These are phyloP conservation scores for Drosophila putrida DNA, from an alignment of 2,888 invertebrate genomes.

Conservation along the genomic window DNA sequence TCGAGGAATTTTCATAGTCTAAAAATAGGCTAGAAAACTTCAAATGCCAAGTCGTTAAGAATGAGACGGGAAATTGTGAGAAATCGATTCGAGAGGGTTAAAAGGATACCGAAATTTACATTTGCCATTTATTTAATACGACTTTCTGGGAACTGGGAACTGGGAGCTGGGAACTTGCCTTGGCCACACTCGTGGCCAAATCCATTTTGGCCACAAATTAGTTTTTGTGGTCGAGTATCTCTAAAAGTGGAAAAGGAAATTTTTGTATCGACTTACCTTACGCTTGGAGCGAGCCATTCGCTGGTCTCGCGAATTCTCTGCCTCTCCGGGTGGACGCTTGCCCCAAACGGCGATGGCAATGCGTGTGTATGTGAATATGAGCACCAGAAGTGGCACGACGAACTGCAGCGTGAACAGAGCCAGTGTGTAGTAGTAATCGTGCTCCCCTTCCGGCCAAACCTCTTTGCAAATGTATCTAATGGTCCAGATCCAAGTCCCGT, in stretches of 20 bases:
- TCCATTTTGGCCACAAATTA: slow-evolving; percentile 61
- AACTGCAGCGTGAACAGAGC: slow-evolving; percentile 93
- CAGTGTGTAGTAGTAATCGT: slow-evolving; percentile 91
- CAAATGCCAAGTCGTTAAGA: slow-evolving; percentile 1
- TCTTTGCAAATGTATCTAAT: slow-evolving; percentile 90
- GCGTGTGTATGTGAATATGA: slow-evolving; percentile 93
- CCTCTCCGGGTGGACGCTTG: slow-evolving; percentile 94
- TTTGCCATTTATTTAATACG: slow-evolving; percentile 46
- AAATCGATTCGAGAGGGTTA: background rate
- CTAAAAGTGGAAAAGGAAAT: slow-evolving; percentile 10
- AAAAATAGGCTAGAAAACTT: slow-evolving; percentile 21
- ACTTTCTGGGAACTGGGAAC: slow-evolving; percentile 14
- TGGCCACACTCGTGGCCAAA: slow-evolving; percentile 40
- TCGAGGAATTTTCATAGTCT: slow-evolving; percentile 13
- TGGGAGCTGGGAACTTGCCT: too few relatives aligned
- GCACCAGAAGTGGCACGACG: slow-evolving; percentile 91
- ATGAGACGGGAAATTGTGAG: too few relatives aligned
- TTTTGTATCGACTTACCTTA: slow-evolving; percentile 88
- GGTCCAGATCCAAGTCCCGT: slow-evolving; percentile 5
- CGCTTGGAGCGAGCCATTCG: slow-evolving; percentile 94
- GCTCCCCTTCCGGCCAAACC: slow-evolving; percentile 88
- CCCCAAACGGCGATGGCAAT: slow-evolving; percentile 96
- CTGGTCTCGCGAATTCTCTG: slow-evolving; percentile 92
- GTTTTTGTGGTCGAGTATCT: slow-evolving; percentile 74
- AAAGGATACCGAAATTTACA: slow-evolving; percentile 47